Evolutionary conservation across 2,113 vertebrate genomes (phyloP), one percentile per base, ranked within the genome.

Genomic region (Trematocara zebra): DNA sequence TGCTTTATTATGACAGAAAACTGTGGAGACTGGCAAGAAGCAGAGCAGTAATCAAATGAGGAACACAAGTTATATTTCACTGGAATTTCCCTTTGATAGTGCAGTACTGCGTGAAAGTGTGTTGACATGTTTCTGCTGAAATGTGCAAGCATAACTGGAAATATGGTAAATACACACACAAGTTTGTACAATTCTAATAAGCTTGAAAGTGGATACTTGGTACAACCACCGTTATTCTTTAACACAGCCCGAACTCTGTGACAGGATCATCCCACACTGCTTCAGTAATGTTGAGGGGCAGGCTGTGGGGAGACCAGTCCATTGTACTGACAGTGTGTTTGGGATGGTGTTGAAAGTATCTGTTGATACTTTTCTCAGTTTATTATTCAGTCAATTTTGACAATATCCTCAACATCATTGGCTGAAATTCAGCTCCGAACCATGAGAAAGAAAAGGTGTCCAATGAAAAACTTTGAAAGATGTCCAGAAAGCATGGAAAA

Each of bases 201-300:
- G 33, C 33, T 64, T 67, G 7, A 69, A 69, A 69, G 35, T 69
- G 18, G 35, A 69, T 69, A 40, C 35, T 69, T 40, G 18, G 59
- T 37, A 20, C 37, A 14, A 69, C 2, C 61, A 69, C 61, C 3
- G 0, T 23, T 69, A 40, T 69, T 40, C 0, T 67, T 67, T 20
- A 67, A 14, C 61, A 40, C 61, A 67, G 35, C n/a, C 61, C 7
- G 7, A 67, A 67, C 7, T 14, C 18, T 67, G 11, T 37, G 61
- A 40, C 61, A 23, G n/a, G 11, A 67, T 67, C 11, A 67, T 23
- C 61, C 35, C 61, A 23, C 64, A 69, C 64, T 69, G 18, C 35
- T 67, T 67, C 61, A 3, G 6, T 67, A 67, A 40, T 40, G 64
- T 69, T 23, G 11, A 9, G 11, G 64, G 37, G 17, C 7, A 23